These are phyloP conservation scores for Bibio marci DNA, from an alignment of 2,888 invertebrate genomes.

Conservation along the genomic window DNA sequence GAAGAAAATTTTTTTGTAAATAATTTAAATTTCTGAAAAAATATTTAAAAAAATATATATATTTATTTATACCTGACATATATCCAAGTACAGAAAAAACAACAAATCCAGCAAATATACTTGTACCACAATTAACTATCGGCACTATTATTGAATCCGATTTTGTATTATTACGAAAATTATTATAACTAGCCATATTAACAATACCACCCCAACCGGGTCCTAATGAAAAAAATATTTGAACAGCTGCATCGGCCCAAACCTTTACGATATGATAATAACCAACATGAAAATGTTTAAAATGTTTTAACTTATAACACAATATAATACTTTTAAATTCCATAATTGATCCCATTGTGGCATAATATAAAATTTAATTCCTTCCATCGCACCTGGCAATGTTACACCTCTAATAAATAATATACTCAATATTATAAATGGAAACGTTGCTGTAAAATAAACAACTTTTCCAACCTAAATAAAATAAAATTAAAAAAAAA, in stretches of 20 bases:
- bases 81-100: constrained; percentile 67
- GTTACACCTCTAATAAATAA: constrained; percentile 63
- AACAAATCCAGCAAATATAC: constrained; percentile 62
- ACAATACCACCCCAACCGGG: constrained; percentile 75
- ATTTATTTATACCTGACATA: constrained; percentile 33
- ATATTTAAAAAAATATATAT: no score
- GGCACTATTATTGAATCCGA: constrained; percentile 53
- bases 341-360: constrained; percentile 62
- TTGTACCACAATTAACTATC: constrained; percentile 54
- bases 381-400: constrained; percentile 59
- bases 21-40: no score
- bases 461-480: constrained; percentile 33
- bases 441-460: constrained; percentile 76
- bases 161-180: constrained; percentile 50
- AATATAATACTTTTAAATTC: constrained; percentile 45
- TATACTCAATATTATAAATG: constrained; percentile 53
- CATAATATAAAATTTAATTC: constrained; percentile 57
- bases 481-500: constrained; percentile 11
- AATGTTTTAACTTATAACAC: background rate
- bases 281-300: no score
- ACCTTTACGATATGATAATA: constrained; percentile 36
- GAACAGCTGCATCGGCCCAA: constrained; percentile 87
- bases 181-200: constrained; percentile 72
- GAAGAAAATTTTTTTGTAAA: no score
- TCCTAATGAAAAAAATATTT: constrained; percentile 81